phyloP scores from a whole-genome alignment of 2,113 vertebrate genomes.

The Scatophagus argus region DNA sequence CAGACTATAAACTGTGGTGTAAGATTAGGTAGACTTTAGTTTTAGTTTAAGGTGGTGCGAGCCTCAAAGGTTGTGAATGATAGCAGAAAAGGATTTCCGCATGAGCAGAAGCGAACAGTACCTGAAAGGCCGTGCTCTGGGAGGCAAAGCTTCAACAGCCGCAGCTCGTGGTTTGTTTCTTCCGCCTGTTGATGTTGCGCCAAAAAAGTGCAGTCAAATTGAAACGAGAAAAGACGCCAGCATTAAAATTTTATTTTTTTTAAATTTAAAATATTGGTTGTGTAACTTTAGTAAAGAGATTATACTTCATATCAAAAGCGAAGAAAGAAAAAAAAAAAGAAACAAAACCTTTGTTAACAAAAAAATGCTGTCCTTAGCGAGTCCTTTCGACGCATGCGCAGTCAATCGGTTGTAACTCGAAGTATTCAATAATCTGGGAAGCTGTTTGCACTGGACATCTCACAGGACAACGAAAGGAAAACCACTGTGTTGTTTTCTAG shows the following conservation, averaged over 20 bases:
- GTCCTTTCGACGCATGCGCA: conserved; percentile 69
- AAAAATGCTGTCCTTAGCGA: conserved; percentile 33
- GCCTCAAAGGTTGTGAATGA: background rate
- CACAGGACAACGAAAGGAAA: background rate
- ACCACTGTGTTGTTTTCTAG: background rate
- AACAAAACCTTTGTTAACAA: background rate
- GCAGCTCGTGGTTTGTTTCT: background rate
- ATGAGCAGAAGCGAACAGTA: accelerated
- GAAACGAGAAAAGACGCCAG: accelerated
- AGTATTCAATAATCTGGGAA: conserved; percentile 54
- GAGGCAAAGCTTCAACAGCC: accelerated
- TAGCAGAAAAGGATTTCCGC: accelerated
- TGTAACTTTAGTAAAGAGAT: accelerated
- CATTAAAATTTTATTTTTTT: too few species aligned
- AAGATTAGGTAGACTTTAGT: background rate
- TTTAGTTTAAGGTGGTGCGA: background rate
- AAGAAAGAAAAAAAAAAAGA: background rate
- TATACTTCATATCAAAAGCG: background rate
- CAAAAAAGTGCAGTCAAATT: background rate
- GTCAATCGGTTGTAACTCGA: conserved; percentile 36
- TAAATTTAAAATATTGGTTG: too few species aligned
- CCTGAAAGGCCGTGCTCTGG: conserved; percentile 25
- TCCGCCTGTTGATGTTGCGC: conserved; percentile 56
- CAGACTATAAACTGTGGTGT: background rate
- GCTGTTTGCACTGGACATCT: conserved; percentile 17